phyloP scores from a whole-genome alignment of 2,888 invertebrate species.

The Oligia strigilis region DNA sequence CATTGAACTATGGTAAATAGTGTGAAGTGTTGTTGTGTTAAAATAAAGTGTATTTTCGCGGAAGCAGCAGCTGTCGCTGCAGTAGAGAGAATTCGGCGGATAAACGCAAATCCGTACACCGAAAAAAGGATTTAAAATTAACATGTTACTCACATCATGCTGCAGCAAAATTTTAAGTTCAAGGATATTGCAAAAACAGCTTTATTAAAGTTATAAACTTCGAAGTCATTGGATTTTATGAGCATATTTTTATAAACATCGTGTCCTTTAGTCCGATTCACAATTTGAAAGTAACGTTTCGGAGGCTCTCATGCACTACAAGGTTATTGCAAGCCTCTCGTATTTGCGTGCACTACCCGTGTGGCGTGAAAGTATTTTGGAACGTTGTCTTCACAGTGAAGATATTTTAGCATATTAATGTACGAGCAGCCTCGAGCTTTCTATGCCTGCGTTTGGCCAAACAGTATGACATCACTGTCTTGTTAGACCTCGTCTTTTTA shows the following conservation, averaged over 20 bases:
- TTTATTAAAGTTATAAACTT: conserved; percentile 13
- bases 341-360: conserved; percentile 85
- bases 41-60: conserved; percentile 70
- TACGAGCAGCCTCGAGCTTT: conserved; percentile 81
- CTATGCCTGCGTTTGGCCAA: conserved; percentile 79
- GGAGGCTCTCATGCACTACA: conserved; percentile 78
- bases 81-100: conserved; percentile 74
- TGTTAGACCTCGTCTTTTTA: conserved; percentile 64
- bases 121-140: conserved; percentile 66
- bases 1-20: conserved; percentile 71
- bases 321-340: conserved; percentile 82
- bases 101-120: conserved; percentile 56
- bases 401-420: conserved; percentile 89
- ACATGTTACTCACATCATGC: conserved; percentile 54
- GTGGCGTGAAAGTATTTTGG: conserved; percentile 89
- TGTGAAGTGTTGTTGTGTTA: conserved; percentile 74
- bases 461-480: conserved; percentile 72
- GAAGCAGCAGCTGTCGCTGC: conserved; percentile 79
- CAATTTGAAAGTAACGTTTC: conserved; percentile 76
- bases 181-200: conserved; percentile 3
- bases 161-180: conserved; percentile 61
- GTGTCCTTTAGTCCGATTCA: conserved; percentile 63
- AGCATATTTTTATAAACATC: conserved; percentile 46
- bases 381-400: conserved; percentile 83
- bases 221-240: conserved; percentile 36